These are phyloP conservation scores for Odontesthes bonariensis DNA, from an alignment of 2,113 vertebrate species.

Conservation along the genomic window DNA sequence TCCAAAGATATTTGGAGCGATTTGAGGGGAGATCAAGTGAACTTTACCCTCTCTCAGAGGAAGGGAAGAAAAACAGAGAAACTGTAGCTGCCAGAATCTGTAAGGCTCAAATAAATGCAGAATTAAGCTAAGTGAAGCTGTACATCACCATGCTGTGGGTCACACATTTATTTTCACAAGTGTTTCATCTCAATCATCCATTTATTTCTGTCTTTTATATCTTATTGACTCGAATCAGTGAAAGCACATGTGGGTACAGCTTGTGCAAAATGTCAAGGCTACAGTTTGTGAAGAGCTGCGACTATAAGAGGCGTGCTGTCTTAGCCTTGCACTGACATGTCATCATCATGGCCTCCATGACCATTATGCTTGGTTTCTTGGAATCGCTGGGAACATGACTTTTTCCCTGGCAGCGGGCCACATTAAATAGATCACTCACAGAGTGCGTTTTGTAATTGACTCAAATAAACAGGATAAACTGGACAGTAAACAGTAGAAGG, in stretches of 20 bases:
- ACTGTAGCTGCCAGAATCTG: slow-evolving; percentile 51
- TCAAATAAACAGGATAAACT: slow-evolving; percentile 73
- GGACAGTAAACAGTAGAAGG: slow-evolving; percentile 64
- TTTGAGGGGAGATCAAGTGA: slow-evolving; percentile 62
- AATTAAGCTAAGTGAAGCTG: slow-evolving; percentile 43
- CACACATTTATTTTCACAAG: slow-evolving; percentile 33
- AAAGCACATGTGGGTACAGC: slow-evolving; percentile 48
- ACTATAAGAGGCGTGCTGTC: slow-evolving; percentile 48
- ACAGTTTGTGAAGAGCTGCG: slow-evolving; percentile 64
- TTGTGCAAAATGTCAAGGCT: slow-evolving; percentile 64
- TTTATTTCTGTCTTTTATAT: slow-evolving; percentile 46
- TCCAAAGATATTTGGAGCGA: slow-evolving; percentile 75
- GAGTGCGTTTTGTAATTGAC: slow-evolving; percentile 73
- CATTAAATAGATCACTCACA: slow-evolving; percentile 68
- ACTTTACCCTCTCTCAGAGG: slow-evolving; percentile 69
- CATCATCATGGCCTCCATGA: slow-evolving; percentile 70
- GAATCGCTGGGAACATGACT: slow-evolving; percentile 70
- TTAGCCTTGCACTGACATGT: slow-evolving; percentile 74
- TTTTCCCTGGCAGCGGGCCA: slow-evolving; percentile 71
- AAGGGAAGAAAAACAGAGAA: slow-evolving; percentile 49
- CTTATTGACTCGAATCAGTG: slow-evolving; percentile 36
- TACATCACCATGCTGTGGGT: slow-evolving; percentile 23
- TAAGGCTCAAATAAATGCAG: slow-evolving; percentile 46
- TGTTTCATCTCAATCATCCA: slow-evolving; percentile 43
- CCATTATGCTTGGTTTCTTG: slow-evolving; percentile 64